Base-by-base conservation (phyloP, 2,888 invertebrate species). In the Gortyna flavago region DNA sequence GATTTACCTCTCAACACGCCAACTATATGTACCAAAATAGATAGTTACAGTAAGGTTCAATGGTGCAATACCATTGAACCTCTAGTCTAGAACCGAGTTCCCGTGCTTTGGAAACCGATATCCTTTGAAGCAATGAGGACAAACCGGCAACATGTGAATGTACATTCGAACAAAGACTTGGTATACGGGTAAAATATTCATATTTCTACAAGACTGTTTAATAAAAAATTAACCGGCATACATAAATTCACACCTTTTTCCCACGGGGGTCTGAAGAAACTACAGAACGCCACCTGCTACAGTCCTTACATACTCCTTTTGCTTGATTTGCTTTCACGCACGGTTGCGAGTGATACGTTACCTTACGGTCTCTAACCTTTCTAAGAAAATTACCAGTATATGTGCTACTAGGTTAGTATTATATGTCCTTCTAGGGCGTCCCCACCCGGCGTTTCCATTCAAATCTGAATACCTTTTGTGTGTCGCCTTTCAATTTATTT, bases 81-180 rank as follows among this genome's bases (percentile, higher is more conserved):
- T 68, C n/a, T 67, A 64, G 75, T 73, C 66, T 69, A 61, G 69
- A 67, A 70, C 54, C 8, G 48, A 73, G 67, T 69, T 71, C 21
- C 51, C 16, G n/a, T 77, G 81, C 83, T 77, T 72, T 65, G n/a
- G 41, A 73, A 81, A 82, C 77, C 77, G 75, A 84, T 81, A 83
- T 72, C 83, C 87, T 86, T 87, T 85, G 83, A 81, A 65, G 57
- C 61, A 72, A 74, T 75, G 72, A 59, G 35, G 67, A 81, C 70
- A 67, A 72, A 61, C 66, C 48, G 25, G 69, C 38, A 64, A 72
- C 75, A 65, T 75, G 59, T 68, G 54, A 73, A 54, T 71, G 75
- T 80, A 80, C 35, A 32, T 25, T 64, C 25, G 21, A 38, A 80
- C 44, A n/a, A 62, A 44, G 0, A 29, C 44, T 62, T 62, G 62